phyloP scores from a whole-genome alignment of 2,113 vertebrate species.

The Coptodon bakossiorum region DNA sequence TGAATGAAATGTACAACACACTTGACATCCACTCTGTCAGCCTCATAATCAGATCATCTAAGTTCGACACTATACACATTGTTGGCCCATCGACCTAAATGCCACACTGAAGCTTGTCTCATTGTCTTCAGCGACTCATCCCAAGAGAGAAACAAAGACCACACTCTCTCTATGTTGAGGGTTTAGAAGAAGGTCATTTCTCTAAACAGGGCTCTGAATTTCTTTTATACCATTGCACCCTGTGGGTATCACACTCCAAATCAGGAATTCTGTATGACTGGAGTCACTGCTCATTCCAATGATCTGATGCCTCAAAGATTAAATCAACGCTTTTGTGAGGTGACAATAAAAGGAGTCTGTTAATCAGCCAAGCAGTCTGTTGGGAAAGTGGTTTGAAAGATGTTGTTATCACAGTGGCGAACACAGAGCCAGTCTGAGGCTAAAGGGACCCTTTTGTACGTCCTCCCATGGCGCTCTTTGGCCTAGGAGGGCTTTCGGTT shows the following conservation, averaged over 20 bases:
- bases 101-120: conserved; percentile 23
- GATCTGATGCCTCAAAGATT: conserved; percentile 53
- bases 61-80: conserved; percentile 34
- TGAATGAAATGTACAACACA: not conserved
- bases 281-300: conserved; percentile 53
- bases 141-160: conserved; percentile 41
- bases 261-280: conserved; percentile 50
- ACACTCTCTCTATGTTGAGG: conserved; percentile 37
- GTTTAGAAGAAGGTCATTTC: conserved; percentile 55
- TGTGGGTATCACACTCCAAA: conserved; percentile 53
- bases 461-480: conserved; percentile 33
- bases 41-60: conserved; percentile 30
- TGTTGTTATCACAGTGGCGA: conserved; percentile 45
- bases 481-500: conserved; percentile 18
- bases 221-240: conserved; percentile 53
- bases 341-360: conserved; percentile 55
- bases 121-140: conserved; percentile 47
- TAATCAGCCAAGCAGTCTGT: conserved; percentile 31
- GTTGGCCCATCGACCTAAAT: conserved; percentile 50
- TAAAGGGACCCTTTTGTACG: conserved; percentile 46
- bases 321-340: conserved; percentile 64
- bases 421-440: conserved; percentile 2
- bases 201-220: conserved; percentile 29
- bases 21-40: conserved; percentile 10
- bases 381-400: conserved; percentile 12